phyloP scores from a whole-genome alignment of 2,113 vertebrate genomes.

The Salvelinus sp. region DNA sequence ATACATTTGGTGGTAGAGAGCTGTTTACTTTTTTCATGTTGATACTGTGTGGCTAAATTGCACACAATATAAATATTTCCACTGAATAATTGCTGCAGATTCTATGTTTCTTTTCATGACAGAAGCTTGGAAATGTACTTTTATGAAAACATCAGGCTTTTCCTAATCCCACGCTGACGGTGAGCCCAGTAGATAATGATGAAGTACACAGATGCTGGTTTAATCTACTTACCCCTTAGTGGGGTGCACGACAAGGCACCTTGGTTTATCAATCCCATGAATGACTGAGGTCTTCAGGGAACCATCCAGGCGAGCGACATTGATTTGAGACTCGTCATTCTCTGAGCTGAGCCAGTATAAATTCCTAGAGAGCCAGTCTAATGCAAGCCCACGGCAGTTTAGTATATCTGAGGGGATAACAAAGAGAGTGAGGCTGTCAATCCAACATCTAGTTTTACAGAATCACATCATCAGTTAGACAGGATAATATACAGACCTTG shows the following conservation, averaged over 20 bases:
- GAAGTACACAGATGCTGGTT: constrained; percentile 29
- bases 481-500: background rate
- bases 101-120: too few relatives aligned
- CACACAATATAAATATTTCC: too few relatives aligned
- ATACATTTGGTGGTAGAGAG: too few relatives aligned
- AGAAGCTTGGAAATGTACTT: too few relatives aligned
- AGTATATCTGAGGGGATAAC: constrained; percentile 80
- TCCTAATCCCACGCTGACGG: background rate
- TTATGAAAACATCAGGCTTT: too few relatives aligned
- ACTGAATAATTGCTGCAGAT: too few relatives aligned
- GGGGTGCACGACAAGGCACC: constrained; percentile 92
- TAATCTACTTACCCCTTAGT: constrained; percentile 89
- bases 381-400: constrained; percentile 91
- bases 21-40: too few relatives aligned
- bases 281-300: constrained; percentile 98
- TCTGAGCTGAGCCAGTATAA: constrained; percentile 99
- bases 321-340: constrained; percentile 98
- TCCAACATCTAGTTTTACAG: background rate
- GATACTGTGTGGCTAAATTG: too few relatives aligned
- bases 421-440: background rate
- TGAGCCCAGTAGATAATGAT: background rate
- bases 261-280: constrained; percentile 96
- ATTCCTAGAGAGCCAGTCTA: constrained; percentile 97
- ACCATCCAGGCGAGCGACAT: constrained; percentile 93
- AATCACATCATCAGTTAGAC: background rate